phyloP scores from a whole-genome alignment of 1,140 invertebrate genomes.

The Papilio glaucus region DNA sequence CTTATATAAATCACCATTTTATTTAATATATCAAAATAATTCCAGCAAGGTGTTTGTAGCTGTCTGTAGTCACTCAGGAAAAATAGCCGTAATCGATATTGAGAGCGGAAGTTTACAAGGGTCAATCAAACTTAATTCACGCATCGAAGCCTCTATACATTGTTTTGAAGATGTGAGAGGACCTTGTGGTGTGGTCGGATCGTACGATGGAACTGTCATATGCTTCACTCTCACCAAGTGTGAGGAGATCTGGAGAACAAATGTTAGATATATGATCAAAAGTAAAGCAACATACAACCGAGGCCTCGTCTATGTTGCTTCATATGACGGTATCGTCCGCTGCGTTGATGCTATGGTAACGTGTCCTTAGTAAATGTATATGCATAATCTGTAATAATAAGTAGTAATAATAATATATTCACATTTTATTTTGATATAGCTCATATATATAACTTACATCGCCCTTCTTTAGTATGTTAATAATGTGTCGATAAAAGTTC shows the following conservation, averaged over 20 bases:
- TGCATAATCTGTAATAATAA: too few relatives aligned
- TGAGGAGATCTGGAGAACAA: constrained; percentile 85
- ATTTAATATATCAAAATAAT: constrained; percentile 32
- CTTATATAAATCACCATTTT: too few relatives aligned
- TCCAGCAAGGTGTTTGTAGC: constrained; percentile 67
- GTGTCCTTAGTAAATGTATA: too few relatives aligned
- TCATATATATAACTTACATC: too few relatives aligned
- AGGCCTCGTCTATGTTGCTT: constrained; percentile 85
- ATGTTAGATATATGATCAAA: constrained; percentile 86
- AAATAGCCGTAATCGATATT: constrained; percentile 83
- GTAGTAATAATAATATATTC: too few relatives aligned
- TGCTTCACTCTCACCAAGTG: constrained; percentile 84
- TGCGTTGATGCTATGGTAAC: constrained; percentile 85
- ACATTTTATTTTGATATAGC: too few relatives aligned
- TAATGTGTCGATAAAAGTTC: too few relatives aligned
- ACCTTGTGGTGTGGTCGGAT: constrained; percentile 82
- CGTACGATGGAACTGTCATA: constrained; percentile 87
- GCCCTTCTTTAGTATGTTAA: too few relatives aligned
- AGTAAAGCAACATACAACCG: constrained; percentile 84
- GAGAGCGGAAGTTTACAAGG: constrained; percentile 70
- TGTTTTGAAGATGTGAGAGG: constrained; percentile 53
- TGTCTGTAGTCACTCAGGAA: constrained; percentile 84
- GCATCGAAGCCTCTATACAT: constrained; percentile 71
- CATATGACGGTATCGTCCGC: constrained; percentile 88
- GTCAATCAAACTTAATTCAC: constrained; percentile 58